Conservation (phyloP, 2,888 invertebrate species). For the Hanleya hanleyi region DNA sequence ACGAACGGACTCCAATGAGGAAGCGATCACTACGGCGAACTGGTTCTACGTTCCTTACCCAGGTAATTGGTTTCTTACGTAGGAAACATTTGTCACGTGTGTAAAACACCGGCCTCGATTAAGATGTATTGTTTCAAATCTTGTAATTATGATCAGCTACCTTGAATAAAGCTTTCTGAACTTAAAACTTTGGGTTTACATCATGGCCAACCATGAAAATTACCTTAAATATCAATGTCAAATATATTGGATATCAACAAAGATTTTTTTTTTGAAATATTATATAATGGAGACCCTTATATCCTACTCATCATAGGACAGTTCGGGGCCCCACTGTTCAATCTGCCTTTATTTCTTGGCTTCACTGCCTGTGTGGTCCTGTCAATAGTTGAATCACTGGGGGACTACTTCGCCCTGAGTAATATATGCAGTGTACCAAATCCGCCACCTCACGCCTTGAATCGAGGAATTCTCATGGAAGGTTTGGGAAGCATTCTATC, state of each 20-base stretch:
- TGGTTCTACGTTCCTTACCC: constrained; percentile 59
- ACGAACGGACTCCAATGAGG: constrained; percentile 40
- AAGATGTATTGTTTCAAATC: too few species aligned
- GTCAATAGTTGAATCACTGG: neutral
- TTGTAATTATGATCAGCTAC: too few species aligned
- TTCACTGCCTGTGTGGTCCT: neutral
- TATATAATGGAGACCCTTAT: too few species aligned
- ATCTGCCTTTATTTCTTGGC: constrained; percentile 1
- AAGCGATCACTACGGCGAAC: constrained; percentile 39
- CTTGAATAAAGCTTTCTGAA: too few species aligned
- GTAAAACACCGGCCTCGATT: too few species aligned
- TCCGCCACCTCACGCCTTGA: constrained; percentile 1
- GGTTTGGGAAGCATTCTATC: constrained; percentile 1
- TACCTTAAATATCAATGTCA: too few species aligned
- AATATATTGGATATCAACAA: too few species aligned
- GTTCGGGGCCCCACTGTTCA: neutral
- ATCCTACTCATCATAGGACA: neutral
- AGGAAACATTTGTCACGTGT: too few species aligned
- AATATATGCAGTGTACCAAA: neutral
- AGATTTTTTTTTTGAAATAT: too few species aligned
- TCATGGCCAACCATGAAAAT: too few species aligned
- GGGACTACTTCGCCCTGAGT: constrained; percentile 3
- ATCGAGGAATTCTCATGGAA: neutral
- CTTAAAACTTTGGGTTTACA: too few species aligned
- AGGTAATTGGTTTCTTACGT: too few species aligned